Percentiles rank a stretch among this genome's conserved stretches.
These are phyloP conservation scores for Stomatorhinus ivindoensis DNA, from an alignment of 2,113 vertebrate genomes.

Conservation along the genomic window DNA sequence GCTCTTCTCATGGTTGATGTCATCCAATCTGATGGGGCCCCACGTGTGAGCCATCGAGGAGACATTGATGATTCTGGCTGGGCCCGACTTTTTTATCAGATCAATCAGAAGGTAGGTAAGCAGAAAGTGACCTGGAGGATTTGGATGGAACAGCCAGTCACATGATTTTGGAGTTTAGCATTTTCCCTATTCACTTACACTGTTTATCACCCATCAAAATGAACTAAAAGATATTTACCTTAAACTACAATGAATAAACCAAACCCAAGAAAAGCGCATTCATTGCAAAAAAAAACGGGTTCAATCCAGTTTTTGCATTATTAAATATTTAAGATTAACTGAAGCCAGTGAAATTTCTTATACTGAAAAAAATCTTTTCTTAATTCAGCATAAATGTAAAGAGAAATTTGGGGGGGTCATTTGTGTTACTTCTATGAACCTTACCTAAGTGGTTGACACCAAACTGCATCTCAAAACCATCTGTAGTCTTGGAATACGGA, in stretches of 20 bases:
- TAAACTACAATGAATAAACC: not conserved
- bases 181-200: conserved; percentile 11
- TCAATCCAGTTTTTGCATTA: not conserved
- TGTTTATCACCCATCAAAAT: not conserved
- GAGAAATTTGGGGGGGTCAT: not conserved
- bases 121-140: conserved; percentile 59
- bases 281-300: not conserved
- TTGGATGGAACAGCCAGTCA: not conserved
- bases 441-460: conserved; percentile 69
- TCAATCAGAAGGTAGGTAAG: conserved; percentile 62
- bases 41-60: conserved; percentile 64
- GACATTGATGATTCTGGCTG: conserved; percentile 57
- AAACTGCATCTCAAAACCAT: conserved; percentile 65
- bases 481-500: conserved; percentile 61
- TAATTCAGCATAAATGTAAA: not conserved
- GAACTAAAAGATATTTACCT: not conserved
- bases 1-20: conserved; percentile 63
- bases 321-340: not conserved
- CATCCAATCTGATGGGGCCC: conserved; percentile 57
- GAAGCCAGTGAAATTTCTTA: not conserved
- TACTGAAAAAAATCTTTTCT: not conserved
- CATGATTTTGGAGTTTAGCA: not conserved
- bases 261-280: not conserved
- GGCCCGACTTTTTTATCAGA: conserved; percentile 57
- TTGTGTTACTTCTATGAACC: not conserved